These are phyloP conservation scores for Karalla daura DNA, from an alignment of 2,797 vertebrate species.

Conservation along the genomic window DNA sequence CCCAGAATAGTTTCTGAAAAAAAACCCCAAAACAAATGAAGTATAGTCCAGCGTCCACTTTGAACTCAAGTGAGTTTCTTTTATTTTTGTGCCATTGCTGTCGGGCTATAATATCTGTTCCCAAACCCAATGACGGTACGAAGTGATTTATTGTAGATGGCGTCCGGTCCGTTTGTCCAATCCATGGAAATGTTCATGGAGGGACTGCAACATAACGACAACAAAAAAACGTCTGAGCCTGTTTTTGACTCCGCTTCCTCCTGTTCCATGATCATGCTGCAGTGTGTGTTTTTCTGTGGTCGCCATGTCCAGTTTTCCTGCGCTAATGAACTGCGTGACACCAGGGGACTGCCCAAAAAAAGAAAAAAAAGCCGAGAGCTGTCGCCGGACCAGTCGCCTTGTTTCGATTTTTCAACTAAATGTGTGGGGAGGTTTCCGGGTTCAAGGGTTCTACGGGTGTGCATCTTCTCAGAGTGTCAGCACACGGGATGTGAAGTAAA, in stretches of 20 bases:
- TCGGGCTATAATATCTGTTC: constrained; percentile 17
- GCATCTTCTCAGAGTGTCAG: not conserved
- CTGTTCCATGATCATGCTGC: constrained; percentile 6
- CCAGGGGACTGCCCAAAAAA: not conserved
- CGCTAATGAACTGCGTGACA: constrained; percentile 17
- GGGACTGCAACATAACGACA: not conserved
- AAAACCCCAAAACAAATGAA: constrained; percentile 10
- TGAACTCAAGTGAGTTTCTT: constrained; percentile 15
- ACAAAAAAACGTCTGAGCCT: constrained; percentile 6
- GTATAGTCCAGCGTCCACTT: constrained; percentile 14
- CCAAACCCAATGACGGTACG: not conserved
- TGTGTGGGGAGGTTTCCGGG: too few relatives aligned
- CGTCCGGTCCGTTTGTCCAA: constrained; percentile 24
- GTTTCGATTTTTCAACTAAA: constrained; percentile 2
- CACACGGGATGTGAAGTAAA: not conserved
- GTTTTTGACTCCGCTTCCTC: constrained; percentile 25
- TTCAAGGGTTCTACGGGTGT: too few relatives aligned
- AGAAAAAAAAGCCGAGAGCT: too few relatives aligned
- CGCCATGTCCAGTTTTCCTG: constrained; percentile 4
- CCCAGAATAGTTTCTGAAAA: constrained; percentile 28
- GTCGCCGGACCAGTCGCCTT: too few relatives aligned
- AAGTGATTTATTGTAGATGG: constrained; percentile 19
- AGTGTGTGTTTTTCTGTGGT: constrained; percentile 35
- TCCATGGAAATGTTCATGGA: constrained; percentile 5
- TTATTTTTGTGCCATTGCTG: constrained; percentile 21